A percentile compares a stretch with the other conserved stretches of the same genome.
These are phyloP conservation scores for Trematocara stigmaticum DNA, from an alignment of 2,113 vertebrate genomes.

Conservation along the genomic window DNA sequence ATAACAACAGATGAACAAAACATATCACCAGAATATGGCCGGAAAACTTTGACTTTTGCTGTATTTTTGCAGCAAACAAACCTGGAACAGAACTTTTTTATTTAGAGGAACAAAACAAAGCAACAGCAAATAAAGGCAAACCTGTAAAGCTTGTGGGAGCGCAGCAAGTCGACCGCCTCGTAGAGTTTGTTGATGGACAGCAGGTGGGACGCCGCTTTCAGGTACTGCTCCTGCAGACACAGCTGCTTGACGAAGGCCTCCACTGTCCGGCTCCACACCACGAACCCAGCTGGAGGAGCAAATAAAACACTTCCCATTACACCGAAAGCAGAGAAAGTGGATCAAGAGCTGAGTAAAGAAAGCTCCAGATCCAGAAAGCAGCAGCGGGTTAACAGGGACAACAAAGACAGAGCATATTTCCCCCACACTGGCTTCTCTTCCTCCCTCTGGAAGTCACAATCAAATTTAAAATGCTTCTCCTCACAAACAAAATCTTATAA, in stretches of 20 bases:
- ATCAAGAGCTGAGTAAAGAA: rapidly evolving
- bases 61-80: neutral
- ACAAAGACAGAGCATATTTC: rapidly evolving
- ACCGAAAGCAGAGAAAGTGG: neutral
- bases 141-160: constrained; percentile 87
- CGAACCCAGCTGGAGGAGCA: constrained; percentile 80
- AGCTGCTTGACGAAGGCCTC: constrained; percentile 91
- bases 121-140: constrained; percentile 8
- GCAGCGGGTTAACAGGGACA: rapidly evolving
- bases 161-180: constrained; percentile 86
- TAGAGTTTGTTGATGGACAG: constrained; percentile 87
- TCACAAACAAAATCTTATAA: neutral
- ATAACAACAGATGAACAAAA: neutral
- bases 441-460: neutral
- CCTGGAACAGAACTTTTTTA: neutral
- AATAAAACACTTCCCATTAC: neutral
- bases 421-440: neutral
- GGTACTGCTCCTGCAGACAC: constrained; percentile 89
- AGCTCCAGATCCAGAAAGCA: neutral
- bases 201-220: constrained; percentile 92
- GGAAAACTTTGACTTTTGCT: neutral
- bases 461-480: neutral
- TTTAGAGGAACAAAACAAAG: neutral
- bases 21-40: rapidly evolving
- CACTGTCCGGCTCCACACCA: constrained; percentile 82